These are phyloP conservation scores for Muscicapa striata DNA, from an alignment of 2,797 vertebrate genomes.

Conservation along the genomic window DNA sequence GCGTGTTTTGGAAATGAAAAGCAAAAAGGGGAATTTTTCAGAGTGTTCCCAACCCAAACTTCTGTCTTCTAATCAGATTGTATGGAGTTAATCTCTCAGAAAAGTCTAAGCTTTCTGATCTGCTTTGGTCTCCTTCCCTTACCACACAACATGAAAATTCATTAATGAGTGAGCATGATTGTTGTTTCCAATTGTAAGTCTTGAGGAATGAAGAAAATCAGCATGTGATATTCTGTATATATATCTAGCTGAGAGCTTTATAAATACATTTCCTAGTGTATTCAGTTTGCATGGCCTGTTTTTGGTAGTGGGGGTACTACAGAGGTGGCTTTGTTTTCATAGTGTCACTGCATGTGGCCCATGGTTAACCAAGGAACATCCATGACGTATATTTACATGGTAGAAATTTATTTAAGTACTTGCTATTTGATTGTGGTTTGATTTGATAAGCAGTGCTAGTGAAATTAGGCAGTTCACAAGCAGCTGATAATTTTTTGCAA, in stretches of 20 bases:
- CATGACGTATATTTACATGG: neutral
- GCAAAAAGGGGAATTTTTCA: neutral
- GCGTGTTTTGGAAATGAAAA: neutral
- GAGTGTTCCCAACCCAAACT: neutral
- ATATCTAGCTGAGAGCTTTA: neutral
- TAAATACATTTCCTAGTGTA: neutral
- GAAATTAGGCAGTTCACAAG: neutral
- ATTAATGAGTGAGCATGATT: neutral
- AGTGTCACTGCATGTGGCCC: neutral
- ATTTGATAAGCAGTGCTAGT: neutral
- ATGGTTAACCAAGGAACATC: neutral
- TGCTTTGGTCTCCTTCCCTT: neutral
- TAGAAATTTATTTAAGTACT: neutral
- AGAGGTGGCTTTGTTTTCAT: neutral
- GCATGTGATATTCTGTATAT: neutral
- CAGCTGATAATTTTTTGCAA: neutral
- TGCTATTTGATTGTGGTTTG: neutral
- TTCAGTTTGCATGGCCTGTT: accelerated
- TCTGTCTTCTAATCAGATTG: neutral
- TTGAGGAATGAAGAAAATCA: neutral
- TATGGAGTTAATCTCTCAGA: neutral
- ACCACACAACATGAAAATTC: neutral
- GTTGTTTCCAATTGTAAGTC: neutral
- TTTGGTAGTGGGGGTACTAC: neutral
- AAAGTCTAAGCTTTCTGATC: neutral